Evolutionary conservation across 2,888 invertebrate species (phyloP).

Genomic region (Lasioglossum morio): DNA sequence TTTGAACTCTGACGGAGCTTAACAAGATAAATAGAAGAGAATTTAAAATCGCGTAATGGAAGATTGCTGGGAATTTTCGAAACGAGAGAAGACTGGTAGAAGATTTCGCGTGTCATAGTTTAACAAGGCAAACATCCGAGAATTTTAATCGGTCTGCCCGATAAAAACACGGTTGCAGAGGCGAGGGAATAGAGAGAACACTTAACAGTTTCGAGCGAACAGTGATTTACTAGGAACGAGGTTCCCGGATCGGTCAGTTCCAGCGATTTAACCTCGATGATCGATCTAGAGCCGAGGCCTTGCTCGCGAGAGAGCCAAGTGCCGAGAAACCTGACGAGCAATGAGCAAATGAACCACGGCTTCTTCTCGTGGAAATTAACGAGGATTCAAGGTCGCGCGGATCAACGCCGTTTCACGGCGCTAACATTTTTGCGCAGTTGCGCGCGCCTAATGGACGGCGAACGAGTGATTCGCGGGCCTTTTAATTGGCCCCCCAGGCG

Average conservation of each 20-base stretch:
- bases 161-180: neutral
- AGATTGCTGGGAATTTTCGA: neutral
- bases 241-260: neutral
- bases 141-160: neutral
- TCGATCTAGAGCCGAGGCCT: slow-evolving; percentile 13
- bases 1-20: neutral
- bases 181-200: neutral
- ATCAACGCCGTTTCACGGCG: slow-evolving; percentile 15
- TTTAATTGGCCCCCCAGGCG: slow-evolving; percentile 22
- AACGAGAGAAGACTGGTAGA: neutral
- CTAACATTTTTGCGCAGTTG: slow-evolving; percentile 52
- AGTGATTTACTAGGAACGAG: neutral
- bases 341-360: neutral
- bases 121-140: neutral
- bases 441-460: slow-evolving; percentile 25
- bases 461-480: slow-evolving; percentile 38
- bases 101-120: neutral
- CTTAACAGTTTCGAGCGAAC: neutral
- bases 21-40: neutral
- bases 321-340: slow-evolving; percentile 10
- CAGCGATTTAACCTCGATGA: slow-evolving; percentile 3
- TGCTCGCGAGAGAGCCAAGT: neutral
- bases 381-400: slow-evolving; percentile 42
- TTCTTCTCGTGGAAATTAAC: slow-evolving; percentile 12
- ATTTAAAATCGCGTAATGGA: neutral